phyloP scores from a whole-genome alignment of 2,797 vertebrate genomes.

The Fundulus diaphanus region DNA sequence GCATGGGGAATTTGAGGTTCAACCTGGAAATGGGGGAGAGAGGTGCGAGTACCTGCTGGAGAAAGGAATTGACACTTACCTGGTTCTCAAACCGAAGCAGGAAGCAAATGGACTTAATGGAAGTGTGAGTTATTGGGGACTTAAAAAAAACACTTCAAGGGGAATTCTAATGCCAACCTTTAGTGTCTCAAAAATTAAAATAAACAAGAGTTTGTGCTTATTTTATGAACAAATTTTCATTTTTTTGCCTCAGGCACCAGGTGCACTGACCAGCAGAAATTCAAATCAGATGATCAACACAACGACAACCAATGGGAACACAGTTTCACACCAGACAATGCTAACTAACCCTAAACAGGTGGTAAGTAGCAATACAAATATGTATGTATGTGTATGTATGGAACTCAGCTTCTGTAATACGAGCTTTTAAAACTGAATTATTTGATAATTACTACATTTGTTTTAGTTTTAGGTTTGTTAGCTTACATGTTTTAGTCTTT shows the following conservation, averaged over 20 bases:
- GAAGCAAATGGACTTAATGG: slow-evolving; percentile 76
- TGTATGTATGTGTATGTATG: not conserved
- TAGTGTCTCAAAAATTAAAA: not conserved
- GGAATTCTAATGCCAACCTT: not conserved
- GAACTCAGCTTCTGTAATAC: no score
- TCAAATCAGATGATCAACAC: slow-evolving; percentile 86
- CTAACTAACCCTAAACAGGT: slow-evolving; percentile 68
- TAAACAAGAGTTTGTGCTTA: not conserved
- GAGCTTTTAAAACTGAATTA: no score
- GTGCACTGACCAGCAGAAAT: slow-evolving; percentile 76
- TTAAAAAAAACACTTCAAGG: not conserved
- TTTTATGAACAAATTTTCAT: not conserved
- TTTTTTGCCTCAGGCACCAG: slow-evolving; percentile 61
- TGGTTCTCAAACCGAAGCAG: slow-evolving; percentile 83
- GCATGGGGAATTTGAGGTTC: slow-evolving; percentile 91
- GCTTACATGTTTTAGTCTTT: no score
- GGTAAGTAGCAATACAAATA: slow-evolving; percentile 40
- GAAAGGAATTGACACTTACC: slow-evolving; percentile 93
- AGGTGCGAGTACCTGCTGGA: slow-evolving; percentile 93
- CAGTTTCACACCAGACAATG: slow-evolving; percentile 66
- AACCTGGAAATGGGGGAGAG: slow-evolving; percentile 87
- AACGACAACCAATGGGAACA: slow-evolving; percentile 78
- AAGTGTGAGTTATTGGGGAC: slow-evolving; percentile 78
- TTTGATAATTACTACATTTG: no score
- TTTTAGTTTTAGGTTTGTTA: no score